phyloP scores from a whole-genome alignment of 2,113 vertebrate species.

The Corvus hawaiiensis region DNA sequence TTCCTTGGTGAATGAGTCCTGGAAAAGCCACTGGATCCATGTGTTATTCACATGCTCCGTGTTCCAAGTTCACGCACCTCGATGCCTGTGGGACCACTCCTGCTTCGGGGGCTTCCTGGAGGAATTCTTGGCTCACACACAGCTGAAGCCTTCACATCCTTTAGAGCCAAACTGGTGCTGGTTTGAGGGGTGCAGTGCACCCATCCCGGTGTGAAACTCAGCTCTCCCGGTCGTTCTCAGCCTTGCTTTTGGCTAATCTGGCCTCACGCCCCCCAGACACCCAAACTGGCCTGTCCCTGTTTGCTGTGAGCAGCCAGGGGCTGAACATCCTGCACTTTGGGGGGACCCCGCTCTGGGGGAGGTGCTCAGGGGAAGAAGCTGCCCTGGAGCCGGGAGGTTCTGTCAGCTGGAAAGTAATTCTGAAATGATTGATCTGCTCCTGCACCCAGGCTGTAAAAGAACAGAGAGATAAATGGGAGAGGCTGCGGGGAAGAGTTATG shows the following conservation, averaged over 20 bases:
- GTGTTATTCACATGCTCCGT: accelerated
- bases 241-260: background rate
- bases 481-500: background rate
- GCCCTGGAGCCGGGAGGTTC: accelerated
- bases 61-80: too few species aligned
- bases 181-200: background rate
- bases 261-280: background rate
- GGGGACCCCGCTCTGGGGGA: background rate
- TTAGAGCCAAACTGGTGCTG: too few species aligned
- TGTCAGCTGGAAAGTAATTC: background rate
- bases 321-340: background rate
- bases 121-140: too few species aligned
- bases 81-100: accelerated
- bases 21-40: background rate
- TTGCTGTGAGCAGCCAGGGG: background rate
- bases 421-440: background rate
- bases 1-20: background rate
- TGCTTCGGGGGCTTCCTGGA: background rate
- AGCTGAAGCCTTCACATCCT: background rate
- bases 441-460: background rate
- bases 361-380: background rate
- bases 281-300: background rate
- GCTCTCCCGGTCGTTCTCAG: background rate
- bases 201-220: background rate
- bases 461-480: background rate